phyloP scores from a whole-genome alignment of 35 echinoderm and acorn worm species.

The Anneissia japonica region DNA sequence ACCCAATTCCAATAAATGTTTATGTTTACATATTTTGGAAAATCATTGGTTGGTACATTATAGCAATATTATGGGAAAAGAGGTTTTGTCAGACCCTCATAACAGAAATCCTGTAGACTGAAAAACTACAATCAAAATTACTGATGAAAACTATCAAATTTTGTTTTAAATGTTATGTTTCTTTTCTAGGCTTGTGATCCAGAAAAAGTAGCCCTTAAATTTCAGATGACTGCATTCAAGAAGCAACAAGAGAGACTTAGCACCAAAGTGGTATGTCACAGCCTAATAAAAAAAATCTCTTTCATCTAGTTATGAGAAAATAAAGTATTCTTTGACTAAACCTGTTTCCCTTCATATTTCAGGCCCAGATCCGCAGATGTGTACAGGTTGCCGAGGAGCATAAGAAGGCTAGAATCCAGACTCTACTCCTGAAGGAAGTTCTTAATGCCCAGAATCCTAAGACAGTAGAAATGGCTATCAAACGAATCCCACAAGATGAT shows the following conservation, averaged over 20 bases:
- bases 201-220: slow-evolving; percentile 39
- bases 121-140: neutral
- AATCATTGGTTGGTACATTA: too few species aligned
- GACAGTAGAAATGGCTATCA: slow-evolving; percentile 64
- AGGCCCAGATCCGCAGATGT: slow-evolving; percentile 67
- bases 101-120: too few species aligned
- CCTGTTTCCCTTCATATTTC: neutral
- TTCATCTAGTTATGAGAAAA: neutral
- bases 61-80: too few species aligned
- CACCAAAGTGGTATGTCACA: slow-evolving; percentile 55
- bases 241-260: slow-evolving; percentile 75
- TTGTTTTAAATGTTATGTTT: neutral
- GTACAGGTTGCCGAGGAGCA: slow-evolving; percentile 54
- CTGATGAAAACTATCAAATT: neutral
- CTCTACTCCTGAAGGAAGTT: slow-evolving; percentile 57
- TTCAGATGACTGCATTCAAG: slow-evolving; percentile 67
- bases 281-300: neutral
- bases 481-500: slow-evolving; percentile 60
- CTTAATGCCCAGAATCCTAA: slow-evolving; percentile 51
- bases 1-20: too few species aligned
- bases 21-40: too few species aligned
- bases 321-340: neutral
- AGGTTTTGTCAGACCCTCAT: too few species aligned
- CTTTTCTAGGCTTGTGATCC: slow-evolving; percentile 26
- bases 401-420: slow-evolving; percentile 60